phyloP scores from a whole-genome alignment of 2,888 invertebrate genomes.

The Odontocerum albicorne region DNA sequence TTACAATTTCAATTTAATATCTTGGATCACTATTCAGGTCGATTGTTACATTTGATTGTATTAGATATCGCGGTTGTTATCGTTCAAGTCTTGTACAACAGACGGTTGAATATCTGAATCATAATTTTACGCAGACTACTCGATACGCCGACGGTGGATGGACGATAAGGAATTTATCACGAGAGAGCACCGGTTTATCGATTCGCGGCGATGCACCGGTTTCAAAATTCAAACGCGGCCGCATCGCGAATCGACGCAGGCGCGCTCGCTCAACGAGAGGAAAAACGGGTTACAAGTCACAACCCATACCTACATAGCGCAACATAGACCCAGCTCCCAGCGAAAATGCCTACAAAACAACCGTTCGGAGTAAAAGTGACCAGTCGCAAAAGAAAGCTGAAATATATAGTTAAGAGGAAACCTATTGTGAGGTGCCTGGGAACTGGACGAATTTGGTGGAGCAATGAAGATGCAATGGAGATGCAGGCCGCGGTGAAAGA shows the following conservation, averaged over 20 bases:
- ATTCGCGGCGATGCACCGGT: constrained; percentile 8
- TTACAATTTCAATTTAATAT: no score
- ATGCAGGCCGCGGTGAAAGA: constrained; percentile 21
- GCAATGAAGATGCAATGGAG: constrained; percentile 5
- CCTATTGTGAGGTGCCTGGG: neutral
- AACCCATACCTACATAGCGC: constrained; percentile 21
- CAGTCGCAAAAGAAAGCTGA: neutral
- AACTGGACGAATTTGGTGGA: neutral
- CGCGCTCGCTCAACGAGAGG: constrained; percentile 15
- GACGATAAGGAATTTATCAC: no score
- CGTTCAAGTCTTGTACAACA: no score
- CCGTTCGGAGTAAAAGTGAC: neutral
- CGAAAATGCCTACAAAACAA: neutral
- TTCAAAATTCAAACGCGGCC: constrained; percentile 16
- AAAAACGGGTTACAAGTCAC: constrained; percentile 20
- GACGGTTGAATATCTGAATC: no score
- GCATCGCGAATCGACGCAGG: constrained; percentile 13
- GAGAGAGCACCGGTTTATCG: no score
- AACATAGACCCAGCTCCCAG: neutral
- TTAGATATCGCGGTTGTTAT: no score
- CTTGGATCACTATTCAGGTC: no score
- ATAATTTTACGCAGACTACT: no score
- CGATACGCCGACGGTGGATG: no score
- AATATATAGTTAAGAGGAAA: neutral
- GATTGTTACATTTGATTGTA: no score